Evolutionary conservation across 2,797 vertebrate genomes (phyloP).

Genomic region (Pangasius mekongensis): DNA sequence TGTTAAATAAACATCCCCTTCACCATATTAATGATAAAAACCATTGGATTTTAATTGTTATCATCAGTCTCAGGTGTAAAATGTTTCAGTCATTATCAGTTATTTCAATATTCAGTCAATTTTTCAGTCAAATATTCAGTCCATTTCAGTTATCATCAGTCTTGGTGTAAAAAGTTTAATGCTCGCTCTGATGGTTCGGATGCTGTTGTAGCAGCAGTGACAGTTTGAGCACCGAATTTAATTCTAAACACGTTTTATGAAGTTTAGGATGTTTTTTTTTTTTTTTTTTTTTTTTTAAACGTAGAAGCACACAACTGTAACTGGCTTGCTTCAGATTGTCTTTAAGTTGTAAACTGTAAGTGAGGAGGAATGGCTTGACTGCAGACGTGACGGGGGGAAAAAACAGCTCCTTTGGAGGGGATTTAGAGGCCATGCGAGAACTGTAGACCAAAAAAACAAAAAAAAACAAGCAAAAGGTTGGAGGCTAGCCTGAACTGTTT

Average conservation of each 20-base stretch:
- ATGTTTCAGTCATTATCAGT: too few relatives aligned
- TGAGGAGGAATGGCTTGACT: neutral
- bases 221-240: neutral
- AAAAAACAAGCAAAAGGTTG: neutral
- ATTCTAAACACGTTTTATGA: neutral
- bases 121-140: too few relatives aligned
- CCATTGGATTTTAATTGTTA: too few relatives aligned
- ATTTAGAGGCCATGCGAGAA: slow-evolving; percentile 46
- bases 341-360: neutral
- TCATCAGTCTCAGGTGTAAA: too few relatives aligned
- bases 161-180: too few relatives aligned
- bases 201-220: too few relatives aligned
- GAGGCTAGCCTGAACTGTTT: slow-evolving; percentile 28
- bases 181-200: too few relatives aligned
- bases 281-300: neutral
- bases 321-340: neutral
- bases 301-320: neutral
- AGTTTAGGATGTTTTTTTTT: neutral
- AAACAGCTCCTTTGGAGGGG: neutral
- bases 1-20: too few relatives aligned
- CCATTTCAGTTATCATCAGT: too few relatives aligned
- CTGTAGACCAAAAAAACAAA: slow-evolving; percentile 60
- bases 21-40: too few relatives aligned
- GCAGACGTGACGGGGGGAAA: neutral
- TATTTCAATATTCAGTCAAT: too few relatives aligned